Conservation (phyloP, 2,797 vertebrate genomes). For the Hyperoplus immaculatus region DNA sequence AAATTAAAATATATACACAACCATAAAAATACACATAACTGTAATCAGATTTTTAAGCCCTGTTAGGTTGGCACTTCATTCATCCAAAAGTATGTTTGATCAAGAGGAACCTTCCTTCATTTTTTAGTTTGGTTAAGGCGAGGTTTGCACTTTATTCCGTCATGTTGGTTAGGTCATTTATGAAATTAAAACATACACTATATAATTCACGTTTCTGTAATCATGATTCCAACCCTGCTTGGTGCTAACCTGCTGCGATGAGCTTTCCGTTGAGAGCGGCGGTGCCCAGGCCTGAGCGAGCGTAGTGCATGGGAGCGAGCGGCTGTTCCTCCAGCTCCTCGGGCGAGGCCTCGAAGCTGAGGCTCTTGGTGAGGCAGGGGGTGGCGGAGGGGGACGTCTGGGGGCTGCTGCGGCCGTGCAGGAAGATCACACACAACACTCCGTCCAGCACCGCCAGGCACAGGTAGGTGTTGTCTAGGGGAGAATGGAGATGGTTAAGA, state of each 20-base stretch:
- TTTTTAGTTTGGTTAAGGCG: too few relatives aligned
- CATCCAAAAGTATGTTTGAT: too few relatives aligned
- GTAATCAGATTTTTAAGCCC: too few relatives aligned
- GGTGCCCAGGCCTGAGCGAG: constrained; percentile 95
- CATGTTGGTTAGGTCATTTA: too few relatives aligned
- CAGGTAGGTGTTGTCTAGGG: constrained; percentile 93
- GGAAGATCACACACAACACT: constrained; percentile 95
- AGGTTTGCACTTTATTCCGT: too few relatives aligned
- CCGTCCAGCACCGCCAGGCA: constrained; percentile 97
- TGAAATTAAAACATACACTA: too few relatives aligned
- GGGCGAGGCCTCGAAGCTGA: constrained; percentile 94
- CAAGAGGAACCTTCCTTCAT: too few relatives aligned
- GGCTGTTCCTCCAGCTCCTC: constrained; percentile 89
- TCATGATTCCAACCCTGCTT: too few relatives aligned
- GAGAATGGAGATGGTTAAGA: constrained; percentile 19
- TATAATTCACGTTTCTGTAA: too few relatives aligned
- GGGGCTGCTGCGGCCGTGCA: constrained; percentile 96
- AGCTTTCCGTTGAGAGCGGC: constrained; percentile 90
- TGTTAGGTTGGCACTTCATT: too few relatives aligned
- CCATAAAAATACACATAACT: too few relatives aligned
- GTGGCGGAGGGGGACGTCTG: constrained; percentile 95
- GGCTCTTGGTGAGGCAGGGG: constrained; percentile 95
- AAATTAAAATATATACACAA: too few relatives aligned
- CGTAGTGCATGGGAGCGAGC: constrained; percentile 96
- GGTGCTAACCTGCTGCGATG: constrained; percentile 91